These are phyloP conservation scores for Drosophila gunungcola DNA, from an alignment of 1,140 invertebrate species.

Conservation along the genomic window DNA sequence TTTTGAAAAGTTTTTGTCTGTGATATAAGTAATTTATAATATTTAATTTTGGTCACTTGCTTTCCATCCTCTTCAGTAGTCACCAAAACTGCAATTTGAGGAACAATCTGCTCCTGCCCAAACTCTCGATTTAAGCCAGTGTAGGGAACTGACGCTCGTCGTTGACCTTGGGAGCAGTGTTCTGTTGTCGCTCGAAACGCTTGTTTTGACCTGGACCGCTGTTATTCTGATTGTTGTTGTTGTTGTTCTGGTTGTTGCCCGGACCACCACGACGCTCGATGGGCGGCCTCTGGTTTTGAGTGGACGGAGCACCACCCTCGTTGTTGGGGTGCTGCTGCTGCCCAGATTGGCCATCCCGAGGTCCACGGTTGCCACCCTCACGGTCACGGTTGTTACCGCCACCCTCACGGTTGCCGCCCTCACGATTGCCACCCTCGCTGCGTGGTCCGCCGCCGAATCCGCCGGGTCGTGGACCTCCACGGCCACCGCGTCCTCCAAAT, in stretches of 20 bases:
- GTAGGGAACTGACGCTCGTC: conserved; percentile 98
- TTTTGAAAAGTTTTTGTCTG: conserved; percentile 37
- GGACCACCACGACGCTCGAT: conserved; percentile 73
- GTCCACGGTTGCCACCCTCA: conserved; percentile 50
- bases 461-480: conserved; percentile 88
- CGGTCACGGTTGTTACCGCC: conserved; percentile 78
- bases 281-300: conserved; percentile 61
- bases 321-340: conserved; percentile 35
- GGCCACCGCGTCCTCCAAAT: conserved; percentile 87
- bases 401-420: conserved; percentile 82
- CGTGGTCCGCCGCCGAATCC: conserved; percentile 85
- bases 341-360: conserved; percentile 69
- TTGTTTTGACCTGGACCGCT: conserved; percentile 49
- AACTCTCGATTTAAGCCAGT: conserved; percentile 86
- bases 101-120: conserved; percentile 5
- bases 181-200: conserved; percentile 76
- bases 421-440: conserved; percentile 68
- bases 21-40: conserved; percentile 51
- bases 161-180: conserved; percentile 94
- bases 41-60: conserved; percentile 56
- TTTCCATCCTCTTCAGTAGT: conserved; percentile 8
- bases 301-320: conserved; percentile 71
- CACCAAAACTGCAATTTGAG: conserved; percentile 32
- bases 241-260: conserved; percentile 59
- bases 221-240: conserved; percentile 35